Base-by-base conservation (phyloP, 1,140 invertebrate genomes). In the Varroa destructor region DNA sequence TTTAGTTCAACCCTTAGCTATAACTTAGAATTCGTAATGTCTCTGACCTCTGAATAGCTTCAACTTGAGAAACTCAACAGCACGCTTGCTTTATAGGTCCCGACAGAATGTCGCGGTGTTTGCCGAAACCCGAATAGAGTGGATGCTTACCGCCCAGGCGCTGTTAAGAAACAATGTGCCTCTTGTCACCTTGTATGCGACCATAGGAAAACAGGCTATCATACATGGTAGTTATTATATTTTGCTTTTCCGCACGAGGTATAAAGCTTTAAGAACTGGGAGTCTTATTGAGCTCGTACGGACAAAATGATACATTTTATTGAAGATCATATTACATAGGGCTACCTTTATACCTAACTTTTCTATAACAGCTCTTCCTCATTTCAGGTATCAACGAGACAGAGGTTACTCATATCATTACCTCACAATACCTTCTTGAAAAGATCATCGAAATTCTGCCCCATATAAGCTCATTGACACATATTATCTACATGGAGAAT, bases 171-270 rank as follows among this genome's bases (percentile, higher is more conserved):
- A 75, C 14, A 73, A 71, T 74, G 74, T 85, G 80, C 78, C 82
- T 84, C 88, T 97, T 75, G 91, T 96, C 0, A 97, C 94, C 0
- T 87, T 98, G 73, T 98, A 97, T 79, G 90, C 93, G 1, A 97
- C 93, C 0, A 83, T 97, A 0, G 93, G 94, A 1, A 91, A 96
- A 75, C 93, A 97, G 8, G 94, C 92, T 3, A 89, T 98, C 67
- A 86, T 89, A 0, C 93, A 96, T 79, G 93, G 89, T 67, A 43
- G 40, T 40, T 40, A 36, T 8, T 3, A 14, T 67, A 14, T 46
- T 25, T 40, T 3, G 3, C 4, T 12, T 58, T 58, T 40, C 55
- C 55, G 25, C 25, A 25, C 25, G 25, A 25, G 25, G 25, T 25
- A 25, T 25, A 25, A 25, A 25, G 25, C 25, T 25, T 25, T 25